phyloP scores from a whole-genome alignment of 2,888 invertebrate genomes.

The Herminia tarsipennalis region DNA sequence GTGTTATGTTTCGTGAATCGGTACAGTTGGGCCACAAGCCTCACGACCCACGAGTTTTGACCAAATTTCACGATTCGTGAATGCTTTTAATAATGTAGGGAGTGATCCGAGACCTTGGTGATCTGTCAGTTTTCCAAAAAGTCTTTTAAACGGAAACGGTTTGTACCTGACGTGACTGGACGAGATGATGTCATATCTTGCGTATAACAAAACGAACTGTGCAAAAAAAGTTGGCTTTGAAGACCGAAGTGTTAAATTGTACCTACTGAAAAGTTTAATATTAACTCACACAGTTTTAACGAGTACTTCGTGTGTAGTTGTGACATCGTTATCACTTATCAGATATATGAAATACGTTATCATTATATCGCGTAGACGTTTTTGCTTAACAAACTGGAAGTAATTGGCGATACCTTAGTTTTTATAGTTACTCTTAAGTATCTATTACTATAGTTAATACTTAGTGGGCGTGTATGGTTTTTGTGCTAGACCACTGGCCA shows the following conservation, averaged over 20 bases:
- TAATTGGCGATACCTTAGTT: slow-evolving; percentile 53
- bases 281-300: too few species aligned
- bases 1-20: slow-evolving; percentile 55
- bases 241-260: too few species aligned
- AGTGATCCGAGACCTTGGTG: slow-evolving; percentile 21
- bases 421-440: slow-evolving; percentile 44
- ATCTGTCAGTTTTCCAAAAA: slow-evolving; percentile 28
- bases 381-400: slow-evolving; percentile 44
- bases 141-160: slow-evolving; percentile 10
- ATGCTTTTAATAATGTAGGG: slow-evolving; percentile 38
- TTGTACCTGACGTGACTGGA: slow-evolving; percentile 11
- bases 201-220: background rate
- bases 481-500: slow-evolving; percentile 49
- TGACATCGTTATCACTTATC: too few species aligned
- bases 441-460: slow-evolving; percentile 56
- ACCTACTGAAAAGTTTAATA: background rate
- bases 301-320: too few species aligned
- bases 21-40: slow-evolving; percentile 48
- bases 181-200: slow-evolving; percentile 1
- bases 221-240: too few species aligned
- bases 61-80: slow-evolving; percentile 57
- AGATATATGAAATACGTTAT: too few species aligned
- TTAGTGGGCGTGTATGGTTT: slow-evolving; percentile 59
- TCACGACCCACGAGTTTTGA: slow-evolving; percentile 53
- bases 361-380: slow-evolving; percentile 23